phyloP scores from a whole-genome alignment of 2,888 invertebrate genomes.

The Tetramorium bicarinatum region DNA sequence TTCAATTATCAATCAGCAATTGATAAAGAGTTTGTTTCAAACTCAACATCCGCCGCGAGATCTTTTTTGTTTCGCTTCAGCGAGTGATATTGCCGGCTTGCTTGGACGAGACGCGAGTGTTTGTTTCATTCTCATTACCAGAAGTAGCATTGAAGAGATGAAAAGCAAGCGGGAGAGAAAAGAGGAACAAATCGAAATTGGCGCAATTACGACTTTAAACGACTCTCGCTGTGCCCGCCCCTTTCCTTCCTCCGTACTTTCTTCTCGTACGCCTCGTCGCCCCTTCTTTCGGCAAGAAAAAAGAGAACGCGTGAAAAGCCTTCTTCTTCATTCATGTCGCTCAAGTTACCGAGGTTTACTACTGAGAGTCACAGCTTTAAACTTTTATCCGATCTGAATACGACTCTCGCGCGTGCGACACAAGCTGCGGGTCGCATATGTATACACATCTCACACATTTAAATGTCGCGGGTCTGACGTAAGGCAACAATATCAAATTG shows the following conservation, averaged over 20 bases:
- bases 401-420: slow-evolving; percentile 27
- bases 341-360: slow-evolving; percentile 61
- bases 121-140: slow-evolving; percentile 64
- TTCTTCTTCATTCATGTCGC: slow-evolving; percentile 38
- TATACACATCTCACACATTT: slow-evolving; percentile 11
- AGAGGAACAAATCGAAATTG: slow-evolving; percentile 48
- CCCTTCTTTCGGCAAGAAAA: not conserved
- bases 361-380: slow-evolving; percentile 56
- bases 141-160: slow-evolving; percentile 59
- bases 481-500: slow-evolving; percentile 54
- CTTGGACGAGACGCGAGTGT: slow-evolving; percentile 52
- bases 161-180: slow-evolving; percentile 54
- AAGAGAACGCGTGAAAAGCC: slow-evolving; percentile 40
- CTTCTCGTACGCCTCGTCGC: slow-evolving; percentile 19
- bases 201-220: slow-evolving; percentile 56
- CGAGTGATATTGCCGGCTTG: slow-evolving; percentile 57
- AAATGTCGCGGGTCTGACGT: not conserved
- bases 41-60: not conserved
- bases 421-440: not conserved
- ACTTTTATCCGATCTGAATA: slow-evolving; percentile 59
- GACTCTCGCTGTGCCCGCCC: slow-evolving; percentile 32
- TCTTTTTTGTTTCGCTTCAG: slow-evolving; percentile 49
- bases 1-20: slow-evolving; percentile 45
- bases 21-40: slow-evolving; percentile 40
- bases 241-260: not conserved